Base-by-base conservation (phyloP, 2,888 invertebrate species). In the Zygaena filipendulae region DNA sequence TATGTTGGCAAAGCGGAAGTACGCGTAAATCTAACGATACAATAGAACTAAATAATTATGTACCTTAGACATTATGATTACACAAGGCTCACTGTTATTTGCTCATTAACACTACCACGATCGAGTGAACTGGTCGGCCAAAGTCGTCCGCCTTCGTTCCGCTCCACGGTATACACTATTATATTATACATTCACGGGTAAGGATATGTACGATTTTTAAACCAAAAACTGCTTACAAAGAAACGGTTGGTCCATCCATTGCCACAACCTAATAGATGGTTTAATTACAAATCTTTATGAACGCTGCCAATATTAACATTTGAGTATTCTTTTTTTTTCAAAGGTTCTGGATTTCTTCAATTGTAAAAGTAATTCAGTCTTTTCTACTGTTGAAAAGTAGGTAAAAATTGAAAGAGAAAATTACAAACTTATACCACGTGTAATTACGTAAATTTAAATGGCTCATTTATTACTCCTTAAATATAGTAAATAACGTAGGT, bases 1-100 rank as follows among this genome's bases (percentile, higher is more conserved):
- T 74, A 75, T 67, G 69, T 77, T 70, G 77, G 72, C 79, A 67
- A 79, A 79, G 77, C 77, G 67, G 77, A 72, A 74, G 69, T 68
- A 66, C 64, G 70, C 72, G 57, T 75, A 72, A 74, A 63, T 74
- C 77, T 77, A 79, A 75, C 63, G 68, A 75, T 77, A 79, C 70
- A 57, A 67, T 72, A 71, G 46, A 79, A 77, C 77, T 77, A 75
- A 77, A 77, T 72, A 74, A 59, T 56, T 70, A 74, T 71, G 74
- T 75, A 75, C 69, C 77, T 75, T 74, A 75, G 61, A 74, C 57
- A 62, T 67, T 64, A 75, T 64, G 74, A 79, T 77, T 75, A 77
- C 52, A 74, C 64, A 69, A 69, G 72, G 72, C 69, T 68, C 71
- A 68, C 63, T 67, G 68, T 62, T 54, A 59, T 58, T 56, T 50